phyloP scores from a whole-genome alignment of 2,797 vertebrate species.

The Acanthurus tractus region DNA sequence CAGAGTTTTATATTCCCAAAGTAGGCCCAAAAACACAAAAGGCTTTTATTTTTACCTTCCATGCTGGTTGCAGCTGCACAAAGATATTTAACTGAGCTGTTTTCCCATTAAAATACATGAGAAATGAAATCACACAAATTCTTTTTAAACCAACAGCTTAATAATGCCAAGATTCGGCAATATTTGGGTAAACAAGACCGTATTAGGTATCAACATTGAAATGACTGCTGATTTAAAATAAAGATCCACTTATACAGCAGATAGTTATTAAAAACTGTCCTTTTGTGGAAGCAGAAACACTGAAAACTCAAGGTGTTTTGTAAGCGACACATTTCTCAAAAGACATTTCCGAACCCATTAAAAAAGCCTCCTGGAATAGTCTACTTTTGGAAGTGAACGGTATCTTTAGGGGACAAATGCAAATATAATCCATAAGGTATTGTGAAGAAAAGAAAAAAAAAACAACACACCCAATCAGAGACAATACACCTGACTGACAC shows the following conservation, averaged over 20 bases:
- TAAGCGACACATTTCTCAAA: conserved; percentile 23
- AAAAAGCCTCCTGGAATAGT: conserved; percentile 11
- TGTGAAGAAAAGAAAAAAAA: conserved; percentile 32
- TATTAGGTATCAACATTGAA: conserved; percentile 1
- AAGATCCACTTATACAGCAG: not conserved
- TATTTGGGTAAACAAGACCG: too few relatives aligned
- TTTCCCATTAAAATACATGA: conserved; percentile 18
- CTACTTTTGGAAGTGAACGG: conserved; percentile 2
- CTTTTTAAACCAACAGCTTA: not conserved
- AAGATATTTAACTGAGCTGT: conserved; percentile 9
- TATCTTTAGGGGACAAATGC: conserved; percentile 55
- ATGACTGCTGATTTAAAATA: not conserved
- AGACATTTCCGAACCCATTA: not conserved
- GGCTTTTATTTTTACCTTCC: conserved; percentile 16
- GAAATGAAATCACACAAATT: not conserved
- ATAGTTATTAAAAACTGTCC: not conserved
- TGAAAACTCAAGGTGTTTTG: conserved; percentile 3
- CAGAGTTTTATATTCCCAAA: conserved; percentile 38
- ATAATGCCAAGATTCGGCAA: not conserved
- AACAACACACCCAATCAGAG: conserved; percentile 28
- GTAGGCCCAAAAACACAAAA: conserved; percentile 40
- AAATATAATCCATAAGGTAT: conserved; percentile 60
- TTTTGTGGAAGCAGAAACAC: not conserved
- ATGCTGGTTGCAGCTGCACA: not conserved
- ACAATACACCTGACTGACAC: conserved; percentile 44